These are phyloP conservation scores for Leptarthrus brevirostris DNA, from an alignment of 2,888 invertebrate genomes.

Conservation along the genomic window DNA sequence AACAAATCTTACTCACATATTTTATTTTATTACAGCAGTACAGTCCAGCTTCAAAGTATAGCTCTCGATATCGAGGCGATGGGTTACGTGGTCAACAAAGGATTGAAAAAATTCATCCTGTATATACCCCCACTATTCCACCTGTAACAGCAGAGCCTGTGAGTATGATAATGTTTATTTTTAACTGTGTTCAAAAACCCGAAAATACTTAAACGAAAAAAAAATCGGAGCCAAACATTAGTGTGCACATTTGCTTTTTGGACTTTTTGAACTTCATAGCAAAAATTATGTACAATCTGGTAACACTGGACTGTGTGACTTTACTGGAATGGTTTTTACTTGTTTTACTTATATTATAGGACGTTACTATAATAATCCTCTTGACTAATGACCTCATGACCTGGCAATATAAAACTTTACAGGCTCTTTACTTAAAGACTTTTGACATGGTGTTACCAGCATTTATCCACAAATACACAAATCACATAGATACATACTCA, in stretches of 20 bases:
- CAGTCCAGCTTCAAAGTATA: conserved; percentile 54
- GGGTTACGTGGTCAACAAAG: conserved; percentile 52
- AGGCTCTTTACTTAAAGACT: conserved; percentile 9
- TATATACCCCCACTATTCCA: conserved; percentile 59
- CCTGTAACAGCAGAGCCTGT: conserved; percentile 57
- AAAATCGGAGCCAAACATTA: conserved; percentile 57
- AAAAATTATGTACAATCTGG: conserved; percentile 16
- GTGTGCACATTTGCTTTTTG: conserved; percentile 46
- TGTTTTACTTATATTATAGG: background rate
- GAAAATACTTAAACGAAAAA: conserved; percentile 15
- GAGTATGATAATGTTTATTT: conserved; percentile 55
- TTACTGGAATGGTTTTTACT: too few species aligned
- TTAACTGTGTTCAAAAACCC: background rate
- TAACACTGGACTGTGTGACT: conserved; percentile 36
- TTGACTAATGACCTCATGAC: conserved; percentile 11
- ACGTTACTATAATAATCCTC: conserved; percentile 3
- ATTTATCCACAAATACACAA: background rate
- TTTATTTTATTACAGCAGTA: background rate
- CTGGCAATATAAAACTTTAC: background rate
- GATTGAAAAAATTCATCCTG: conserved; percentile 53
- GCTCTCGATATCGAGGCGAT: conserved; percentile 57
- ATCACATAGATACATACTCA: background rate
- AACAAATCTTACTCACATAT: background rate
- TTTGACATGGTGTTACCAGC: conserved; percentile 43
- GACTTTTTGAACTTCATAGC: conserved; percentile 14